Evolutionary conservation across 2,888 invertebrate species (phyloP).

Genomic region (Agriopis marginaria): DNA sequence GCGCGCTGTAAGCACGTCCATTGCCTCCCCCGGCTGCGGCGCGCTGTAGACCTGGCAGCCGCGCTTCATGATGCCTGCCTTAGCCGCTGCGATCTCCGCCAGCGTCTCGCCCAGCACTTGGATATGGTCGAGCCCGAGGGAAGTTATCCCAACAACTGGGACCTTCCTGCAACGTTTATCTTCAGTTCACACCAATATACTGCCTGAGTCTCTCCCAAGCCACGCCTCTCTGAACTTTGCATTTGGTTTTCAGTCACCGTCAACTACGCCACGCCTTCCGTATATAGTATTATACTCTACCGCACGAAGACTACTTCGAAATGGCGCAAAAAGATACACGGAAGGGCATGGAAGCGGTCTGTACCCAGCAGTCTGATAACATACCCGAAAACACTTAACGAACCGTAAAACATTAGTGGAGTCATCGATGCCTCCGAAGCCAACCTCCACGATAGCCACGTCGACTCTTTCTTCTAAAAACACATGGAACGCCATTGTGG

Average conservation of each 20-base stretch:
- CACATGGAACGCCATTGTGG: background rate
- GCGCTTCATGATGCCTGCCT: conserved; percentile 2
- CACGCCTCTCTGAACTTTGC: no score
- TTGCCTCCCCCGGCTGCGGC: background rate
- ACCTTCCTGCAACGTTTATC: background rate
- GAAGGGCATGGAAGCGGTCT: no score
- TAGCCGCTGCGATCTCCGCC: background rate
- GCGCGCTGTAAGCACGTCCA: background rate
- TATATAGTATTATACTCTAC: background rate
- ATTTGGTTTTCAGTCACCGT: no score
- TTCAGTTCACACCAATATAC: no score
- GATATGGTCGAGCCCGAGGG: background rate
- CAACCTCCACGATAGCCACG: background rate
- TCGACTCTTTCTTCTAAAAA: background rate
- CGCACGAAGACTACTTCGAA: background rate
- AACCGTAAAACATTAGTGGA: conserved; percentile 2
- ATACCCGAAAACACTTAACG: background rate
- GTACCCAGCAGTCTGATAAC: no score
- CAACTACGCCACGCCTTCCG: background rate
- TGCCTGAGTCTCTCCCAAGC: no score
- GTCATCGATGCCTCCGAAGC: background rate
- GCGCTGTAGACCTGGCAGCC: background rate
- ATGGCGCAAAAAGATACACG: background rate
- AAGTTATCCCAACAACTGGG: background rate
- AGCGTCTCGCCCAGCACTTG: background rate